A percentile compares a stretch with the other conserved stretches of the same genome.
Conservation (phyloP, 2,888 invertebrate genomes). For the Eupithecia tripunctaria region DNA sequence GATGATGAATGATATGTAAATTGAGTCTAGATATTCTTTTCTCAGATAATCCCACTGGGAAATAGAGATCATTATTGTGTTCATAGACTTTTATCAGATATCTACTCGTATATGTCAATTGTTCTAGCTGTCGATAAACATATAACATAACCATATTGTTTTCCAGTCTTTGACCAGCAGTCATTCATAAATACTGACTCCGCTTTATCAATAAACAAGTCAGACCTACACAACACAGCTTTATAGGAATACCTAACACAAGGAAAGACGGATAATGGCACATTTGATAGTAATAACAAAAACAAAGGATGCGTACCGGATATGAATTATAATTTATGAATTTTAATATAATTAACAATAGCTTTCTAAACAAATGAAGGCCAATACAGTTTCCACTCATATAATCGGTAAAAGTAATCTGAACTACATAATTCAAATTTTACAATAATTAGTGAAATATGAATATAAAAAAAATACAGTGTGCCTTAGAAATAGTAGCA, state of each 20-base stretch:
- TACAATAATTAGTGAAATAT: too few species aligned
- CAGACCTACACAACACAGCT: neutral
- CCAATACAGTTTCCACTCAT: too few species aligned
- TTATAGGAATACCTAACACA: neutral
- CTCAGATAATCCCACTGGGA: neutral
- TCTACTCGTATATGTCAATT: too few species aligned
- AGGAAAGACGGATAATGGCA: neutral
- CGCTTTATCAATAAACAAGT: neutral
- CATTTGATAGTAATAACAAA: neutral
- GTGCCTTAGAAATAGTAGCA: too few species aligned
- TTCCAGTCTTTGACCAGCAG: neutral
- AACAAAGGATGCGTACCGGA: neutral
- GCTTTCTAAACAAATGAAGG: too few species aligned
- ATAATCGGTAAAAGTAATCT: too few species aligned
- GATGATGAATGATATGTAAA: too few species aligned
- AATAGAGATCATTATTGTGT: neutral
- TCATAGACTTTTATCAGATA: neutral
- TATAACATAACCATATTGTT: neutral
- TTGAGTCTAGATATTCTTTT: neutral
- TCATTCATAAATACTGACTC: slow-evolving; percentile 2
- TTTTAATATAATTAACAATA: too few species aligned
- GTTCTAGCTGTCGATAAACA: neutral
- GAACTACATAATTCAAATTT: too few species aligned
- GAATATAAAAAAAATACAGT: too few species aligned
- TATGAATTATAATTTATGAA: neutral